Base-by-base conservation (phyloP, 1,140 invertebrate species). In the Reticulitermes speratus region DNA sequence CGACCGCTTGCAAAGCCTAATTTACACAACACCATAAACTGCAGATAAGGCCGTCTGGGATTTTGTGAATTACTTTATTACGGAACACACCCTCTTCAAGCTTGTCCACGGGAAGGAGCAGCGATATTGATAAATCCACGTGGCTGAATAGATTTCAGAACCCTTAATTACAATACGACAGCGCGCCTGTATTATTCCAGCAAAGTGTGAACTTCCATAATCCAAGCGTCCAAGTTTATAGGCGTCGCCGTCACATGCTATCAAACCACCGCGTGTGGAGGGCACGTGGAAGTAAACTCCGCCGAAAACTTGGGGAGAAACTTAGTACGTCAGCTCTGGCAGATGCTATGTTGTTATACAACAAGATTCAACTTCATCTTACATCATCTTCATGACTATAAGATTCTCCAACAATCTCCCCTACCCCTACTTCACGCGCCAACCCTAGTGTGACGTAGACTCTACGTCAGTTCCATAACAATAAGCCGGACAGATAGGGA, bases 401-500 rank as follows among this genome's bases (percentile, higher is more conserved):
- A 75, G 65, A 75, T 75, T 75, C 65, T 75, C 65, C 65, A 75
- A 75, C 65, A 75, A 75, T 75, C 65, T 75, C 65, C n/a, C 65
- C n/a, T 25, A 12, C 65, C 52, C 19, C 19, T 14, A 55, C 19
- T 55, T 55, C 19, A 55, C 19, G 52, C 52, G 19, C 52, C 65
- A 75, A 75, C 65, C 65, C 65, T 75, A 75, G 65, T 75, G 65
- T 75, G 65, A 75, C 65, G 52, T 55, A 55, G 52, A 55, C 14
- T 12, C 52, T 55, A 44, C 82, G 83, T 84, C 83, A 84, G 44
- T 84, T 45, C 83, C 44, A 84, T 84, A 84, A 84, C 83, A 84
- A 84, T 84, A 84, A 84, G 83, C 83, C 38, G 83, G 83, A 84
- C 83, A 84, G 83, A 84, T 75, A 75, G 65, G 65, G 65, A 75